phyloP scores from a whole-genome alignment of 2,113 vertebrate species.

The Chelonoidis abingdonii region DNA sequence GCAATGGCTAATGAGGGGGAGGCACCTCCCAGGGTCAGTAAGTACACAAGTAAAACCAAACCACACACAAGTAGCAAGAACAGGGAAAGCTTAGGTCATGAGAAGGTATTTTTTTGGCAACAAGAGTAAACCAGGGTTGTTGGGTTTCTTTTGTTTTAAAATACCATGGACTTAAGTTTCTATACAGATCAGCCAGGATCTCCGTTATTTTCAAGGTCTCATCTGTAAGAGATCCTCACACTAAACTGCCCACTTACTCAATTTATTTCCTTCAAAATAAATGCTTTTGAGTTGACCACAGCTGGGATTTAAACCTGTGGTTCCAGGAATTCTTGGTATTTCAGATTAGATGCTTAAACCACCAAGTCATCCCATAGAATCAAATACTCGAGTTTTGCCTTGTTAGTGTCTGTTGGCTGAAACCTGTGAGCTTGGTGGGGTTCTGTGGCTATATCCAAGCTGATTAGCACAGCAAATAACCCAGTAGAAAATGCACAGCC shows the following conservation, averaged over 20 bases:
- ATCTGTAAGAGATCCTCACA: background rate
- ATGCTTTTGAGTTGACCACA: background rate
- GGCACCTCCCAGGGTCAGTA: background rate
- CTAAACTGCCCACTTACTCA: background rate
- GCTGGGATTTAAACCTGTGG: conserved; percentile 16
- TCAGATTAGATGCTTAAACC: conserved; percentile 33
- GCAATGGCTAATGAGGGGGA: background rate
- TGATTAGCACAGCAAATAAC: conserved; percentile 24
- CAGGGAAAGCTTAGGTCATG: background rate
- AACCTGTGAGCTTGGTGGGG: background rate
- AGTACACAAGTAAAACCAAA: background rate
- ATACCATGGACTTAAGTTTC: background rate
- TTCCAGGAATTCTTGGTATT: background rate
- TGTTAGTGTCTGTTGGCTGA: conserved; percentile 38
- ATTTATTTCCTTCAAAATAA: conserved; percentile 17
- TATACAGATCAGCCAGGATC: background rate
- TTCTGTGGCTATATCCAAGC: conserved; percentile 37
- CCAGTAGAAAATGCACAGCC: background rate
- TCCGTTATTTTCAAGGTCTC: background rate
- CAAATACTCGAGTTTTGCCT: background rate
- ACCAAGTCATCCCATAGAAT: conserved; percentile 13
- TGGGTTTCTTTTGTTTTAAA: background rate
- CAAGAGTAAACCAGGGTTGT: background rate
- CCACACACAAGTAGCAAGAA: background rate
- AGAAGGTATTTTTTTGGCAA: background rate